Evolutionary conservation across 2,113 vertebrate genomes (phyloP).

Genomic region (Pedionomus torquatus): DNA sequence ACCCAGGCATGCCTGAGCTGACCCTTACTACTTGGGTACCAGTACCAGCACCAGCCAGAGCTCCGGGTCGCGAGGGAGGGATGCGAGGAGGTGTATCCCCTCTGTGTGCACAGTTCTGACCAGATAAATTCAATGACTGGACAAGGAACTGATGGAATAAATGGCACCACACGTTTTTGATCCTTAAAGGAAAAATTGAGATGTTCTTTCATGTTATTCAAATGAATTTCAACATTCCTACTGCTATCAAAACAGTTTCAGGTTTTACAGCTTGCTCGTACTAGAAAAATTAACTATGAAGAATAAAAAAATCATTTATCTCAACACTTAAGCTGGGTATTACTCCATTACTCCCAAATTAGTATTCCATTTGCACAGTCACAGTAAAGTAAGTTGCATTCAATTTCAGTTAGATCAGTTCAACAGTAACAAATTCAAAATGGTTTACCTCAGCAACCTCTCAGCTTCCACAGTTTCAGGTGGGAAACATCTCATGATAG

Average conservation of each 20-base stretch:
- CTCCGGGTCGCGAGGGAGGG: not conserved
- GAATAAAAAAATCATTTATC: not conserved
- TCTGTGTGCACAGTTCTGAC: not conserved
- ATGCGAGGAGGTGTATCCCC: not conserved
- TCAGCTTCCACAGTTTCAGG: not conserved
- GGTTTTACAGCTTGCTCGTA: not conserved
- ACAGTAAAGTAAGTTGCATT: not conserved
- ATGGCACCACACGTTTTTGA: not conserved
- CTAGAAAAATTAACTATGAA: not conserved
- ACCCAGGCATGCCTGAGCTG: not conserved
- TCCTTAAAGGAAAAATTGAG: not conserved
- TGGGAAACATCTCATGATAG: not conserved
- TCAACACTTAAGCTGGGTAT: not conserved
- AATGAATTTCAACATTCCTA: not conserved
- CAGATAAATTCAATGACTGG: not conserved
- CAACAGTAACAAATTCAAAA: not conserved
- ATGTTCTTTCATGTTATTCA: not conserved
- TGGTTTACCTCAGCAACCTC: not conserved
- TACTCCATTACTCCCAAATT: not conserved
- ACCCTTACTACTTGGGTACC: not conserved
- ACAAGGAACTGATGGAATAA: not conserved
- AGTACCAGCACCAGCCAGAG: not conserved
- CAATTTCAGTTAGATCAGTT: not conserved
- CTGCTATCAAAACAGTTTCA: not conserved
- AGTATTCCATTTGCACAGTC: not conserved